These are phyloP conservation scores for Paratrypauchen microcephalus DNA, from an alignment of 2,797 vertebrate species.

Conservation along the genomic window DNA sequence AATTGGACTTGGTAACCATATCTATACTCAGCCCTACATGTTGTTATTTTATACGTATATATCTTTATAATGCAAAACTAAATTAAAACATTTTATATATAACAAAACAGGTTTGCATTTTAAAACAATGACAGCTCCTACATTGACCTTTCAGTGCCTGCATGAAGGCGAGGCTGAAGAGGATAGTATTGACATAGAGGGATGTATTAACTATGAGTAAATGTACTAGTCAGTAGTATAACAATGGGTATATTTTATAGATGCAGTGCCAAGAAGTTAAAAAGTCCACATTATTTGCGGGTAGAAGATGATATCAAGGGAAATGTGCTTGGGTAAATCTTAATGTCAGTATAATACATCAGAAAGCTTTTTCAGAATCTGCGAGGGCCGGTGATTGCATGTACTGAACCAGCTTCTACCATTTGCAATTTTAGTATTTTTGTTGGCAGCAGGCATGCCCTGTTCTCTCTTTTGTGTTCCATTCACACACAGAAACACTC, in stretches of 20 bases:
- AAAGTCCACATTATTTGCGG: neutral
- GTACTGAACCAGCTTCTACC: neutral
- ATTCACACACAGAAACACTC: slow-evolving; percentile 1
- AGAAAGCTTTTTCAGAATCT: neutral
- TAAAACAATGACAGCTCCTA: neutral
- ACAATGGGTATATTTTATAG: neutral
- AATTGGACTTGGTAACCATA: too few relatives aligned
- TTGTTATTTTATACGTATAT: too few relatives aligned
- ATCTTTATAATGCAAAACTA: too few relatives aligned
- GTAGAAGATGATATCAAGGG: neutral
- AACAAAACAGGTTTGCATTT: neutral
- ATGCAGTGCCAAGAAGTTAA: neutral
- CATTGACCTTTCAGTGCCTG: neutral
- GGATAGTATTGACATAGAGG: neutral
- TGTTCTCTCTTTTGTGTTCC: slow-evolving; percentile 2
- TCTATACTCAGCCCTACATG: too few relatives aligned
- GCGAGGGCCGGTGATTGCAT: neutral
- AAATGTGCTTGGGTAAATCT: slow-evolving; percentile 7
- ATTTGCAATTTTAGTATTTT: slow-evolving; percentile 3
- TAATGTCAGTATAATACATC: neutral
- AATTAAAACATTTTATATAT: too few relatives aligned
- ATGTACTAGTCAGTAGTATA: neutral
- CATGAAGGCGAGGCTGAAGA: neutral
- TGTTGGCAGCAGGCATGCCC: neutral
- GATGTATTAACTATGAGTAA: neutral